A percentile compares a stretch with the other conserved stretches of the same genome.
Evolutionary conservation across 2,797 vertebrate species (phyloP).

Genomic region (Microtus agrestis): DNA sequence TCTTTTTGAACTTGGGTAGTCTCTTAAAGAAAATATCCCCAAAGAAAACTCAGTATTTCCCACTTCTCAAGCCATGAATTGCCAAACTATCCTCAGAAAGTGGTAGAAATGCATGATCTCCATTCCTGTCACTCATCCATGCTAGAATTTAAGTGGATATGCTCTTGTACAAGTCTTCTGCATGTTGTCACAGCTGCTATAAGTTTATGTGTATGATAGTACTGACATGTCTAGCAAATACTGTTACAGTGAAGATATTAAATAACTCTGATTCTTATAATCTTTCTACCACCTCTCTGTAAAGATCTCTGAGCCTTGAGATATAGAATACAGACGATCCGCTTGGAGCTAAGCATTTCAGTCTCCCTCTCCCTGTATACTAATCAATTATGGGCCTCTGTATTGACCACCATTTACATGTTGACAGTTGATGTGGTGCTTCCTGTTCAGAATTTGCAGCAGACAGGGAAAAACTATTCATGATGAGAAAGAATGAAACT

Average conservation of each 20-base stretch:
- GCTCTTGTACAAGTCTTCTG: not conserved
- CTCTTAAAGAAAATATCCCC: not conserved
- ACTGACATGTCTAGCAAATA: not conserved
- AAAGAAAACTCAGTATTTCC: not conserved
- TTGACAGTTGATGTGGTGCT: not conserved
- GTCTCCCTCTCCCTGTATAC: not conserved
- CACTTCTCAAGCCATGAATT: not conserved
- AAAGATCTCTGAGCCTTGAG: not conserved
- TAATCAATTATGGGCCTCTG: not conserved
- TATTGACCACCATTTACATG: not conserved
- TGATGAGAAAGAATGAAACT: not conserved
- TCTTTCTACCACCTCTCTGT: not conserved
- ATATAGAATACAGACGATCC: not conserved
- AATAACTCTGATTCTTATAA: not conserved
- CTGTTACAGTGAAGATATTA: not conserved
- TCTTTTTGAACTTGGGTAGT: not conserved
- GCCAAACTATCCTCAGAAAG: not conserved
- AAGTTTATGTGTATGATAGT: not conserved
- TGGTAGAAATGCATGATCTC: too few species aligned
- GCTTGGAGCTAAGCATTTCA: not conserved
- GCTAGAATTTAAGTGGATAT: not conserved
- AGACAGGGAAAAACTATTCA: not conserved
- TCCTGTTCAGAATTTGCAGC: not conserved
- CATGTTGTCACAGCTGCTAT: not conserved
- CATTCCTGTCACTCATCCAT: not conserved